Percentiles rank a stretch among this genome's conserved stretches.
Evolutionary conservation across 2,888 invertebrate genomes (phyloP).

Genomic region (Phengaris alcon): DNA sequence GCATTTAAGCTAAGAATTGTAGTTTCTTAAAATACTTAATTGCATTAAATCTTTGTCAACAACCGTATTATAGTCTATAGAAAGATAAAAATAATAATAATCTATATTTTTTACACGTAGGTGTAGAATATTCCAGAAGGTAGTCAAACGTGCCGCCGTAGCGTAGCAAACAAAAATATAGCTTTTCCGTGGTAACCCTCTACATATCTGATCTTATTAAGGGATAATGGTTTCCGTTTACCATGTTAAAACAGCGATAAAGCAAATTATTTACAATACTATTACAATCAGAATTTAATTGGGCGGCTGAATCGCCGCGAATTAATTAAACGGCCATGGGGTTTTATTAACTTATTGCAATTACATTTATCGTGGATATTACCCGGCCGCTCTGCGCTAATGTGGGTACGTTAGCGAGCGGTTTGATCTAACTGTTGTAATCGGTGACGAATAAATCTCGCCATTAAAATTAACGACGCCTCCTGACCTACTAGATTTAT

Average conservation of each 20-base stretch:
- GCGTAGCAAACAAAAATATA: constrained; percentile 29
- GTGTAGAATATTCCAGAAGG: neutral
- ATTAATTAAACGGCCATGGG: constrained; percentile 68
- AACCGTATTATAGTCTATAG: neutral
- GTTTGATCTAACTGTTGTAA: constrained; percentile 67
- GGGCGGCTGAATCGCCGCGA: constrained; percentile 64
- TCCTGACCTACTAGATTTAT: constrained; percentile 71
- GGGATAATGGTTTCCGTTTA: constrained; percentile 17
- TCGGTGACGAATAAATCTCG: constrained; percentile 70
- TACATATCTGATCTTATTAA: constrained; percentile 27
- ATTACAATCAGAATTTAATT: constrained; percentile 66
- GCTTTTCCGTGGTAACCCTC: constrained; percentile 5
- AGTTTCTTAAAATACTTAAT: neutral
- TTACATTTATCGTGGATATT: constrained; percentile 70
- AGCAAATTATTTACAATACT: constrained; percentile 39
- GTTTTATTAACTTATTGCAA: constrained; percentile 75
- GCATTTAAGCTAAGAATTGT: neutral
- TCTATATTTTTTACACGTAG: neutral
- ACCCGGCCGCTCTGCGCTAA: constrained; percentile 48
- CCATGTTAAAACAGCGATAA: constrained; percentile 36
- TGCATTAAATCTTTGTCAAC: neutral
- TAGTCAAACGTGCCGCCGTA: constrained; percentile 26
- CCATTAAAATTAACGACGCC: constrained; percentile 69
- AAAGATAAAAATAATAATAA: neutral
- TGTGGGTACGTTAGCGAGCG: constrained; percentile 52